phyloP scores from a whole-genome alignment of 1,140 invertebrate genomes.

The Ips nitidus region DNA sequence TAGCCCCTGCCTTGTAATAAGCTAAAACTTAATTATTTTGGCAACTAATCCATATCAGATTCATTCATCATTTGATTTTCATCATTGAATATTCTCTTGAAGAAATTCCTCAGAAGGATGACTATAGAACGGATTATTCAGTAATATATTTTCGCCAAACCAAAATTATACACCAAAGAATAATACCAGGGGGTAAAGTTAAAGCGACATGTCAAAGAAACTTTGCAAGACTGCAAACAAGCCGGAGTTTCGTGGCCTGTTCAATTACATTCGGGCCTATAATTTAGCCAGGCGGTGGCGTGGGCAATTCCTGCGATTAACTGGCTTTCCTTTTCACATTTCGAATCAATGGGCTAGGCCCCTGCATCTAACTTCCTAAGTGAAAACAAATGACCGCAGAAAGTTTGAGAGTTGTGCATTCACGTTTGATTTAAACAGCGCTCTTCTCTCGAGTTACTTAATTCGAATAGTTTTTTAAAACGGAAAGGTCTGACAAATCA shows the following conservation, averaged over 20 bases:
- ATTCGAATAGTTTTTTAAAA: background rate
- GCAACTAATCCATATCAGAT: too few relatives aligned
- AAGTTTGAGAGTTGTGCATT: too few relatives aligned
- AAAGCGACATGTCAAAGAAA: slow-evolving; percentile 30
- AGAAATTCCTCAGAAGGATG: too few relatives aligned
- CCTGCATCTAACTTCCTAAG: too few relatives aligned
- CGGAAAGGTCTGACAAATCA: slow-evolving; percentile 13
- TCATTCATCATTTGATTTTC: too few relatives aligned
- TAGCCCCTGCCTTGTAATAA: background rate
- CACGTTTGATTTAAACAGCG: too few relatives aligned
- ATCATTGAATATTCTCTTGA: too few relatives aligned
- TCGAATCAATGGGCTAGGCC: background rate
- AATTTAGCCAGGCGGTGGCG: slow-evolving; percentile 14
- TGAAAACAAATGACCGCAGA: too few relatives aligned
- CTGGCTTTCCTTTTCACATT: slow-evolving; percentile 13
- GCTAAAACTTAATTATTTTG: too few relatives aligned
- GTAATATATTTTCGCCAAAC: background rate
- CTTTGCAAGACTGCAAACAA: slow-evolving; percentile 29
- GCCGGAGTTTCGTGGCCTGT: slow-evolving; percentile 23
- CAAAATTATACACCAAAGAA: slow-evolving; percentile 32
- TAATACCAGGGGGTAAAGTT: slow-evolving; percentile 24
- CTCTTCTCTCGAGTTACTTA: too few relatives aligned
- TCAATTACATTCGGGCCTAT: slow-evolving; percentile 20
- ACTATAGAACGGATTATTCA: too few relatives aligned
- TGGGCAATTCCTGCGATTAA: slow-evolving; percentile 16